phyloP scores from a whole-genome alignment of 2,797 vertebrate species.

The Dicrostonyx torquatus region DNA sequence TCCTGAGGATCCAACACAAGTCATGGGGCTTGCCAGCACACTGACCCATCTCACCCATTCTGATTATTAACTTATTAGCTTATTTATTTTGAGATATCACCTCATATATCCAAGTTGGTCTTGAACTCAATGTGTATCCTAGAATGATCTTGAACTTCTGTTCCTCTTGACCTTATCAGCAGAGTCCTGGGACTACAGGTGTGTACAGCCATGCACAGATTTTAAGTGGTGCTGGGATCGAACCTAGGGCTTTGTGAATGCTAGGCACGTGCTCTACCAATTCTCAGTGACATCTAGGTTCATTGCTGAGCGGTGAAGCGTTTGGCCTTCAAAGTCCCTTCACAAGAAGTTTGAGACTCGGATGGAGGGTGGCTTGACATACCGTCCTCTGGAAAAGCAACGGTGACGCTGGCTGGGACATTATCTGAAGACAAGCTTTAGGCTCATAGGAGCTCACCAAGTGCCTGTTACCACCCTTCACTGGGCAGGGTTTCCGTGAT shows the following conservation, averaged over 20 bases:
- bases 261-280: background rate
- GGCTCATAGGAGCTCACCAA: background rate
- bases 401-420: background rate
- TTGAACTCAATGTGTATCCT: background rate
- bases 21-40: background rate
- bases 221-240: background rate
- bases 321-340: background rate
- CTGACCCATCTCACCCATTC: background rate
- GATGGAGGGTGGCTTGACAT: background rate
- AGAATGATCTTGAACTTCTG: background rate
- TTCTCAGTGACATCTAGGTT: background rate
- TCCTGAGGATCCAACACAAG: background rate
- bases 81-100: background rate
- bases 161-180: background rate
- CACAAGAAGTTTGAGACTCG: background rate
- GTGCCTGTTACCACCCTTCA: too few species aligned
- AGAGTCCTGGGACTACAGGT: background rate
- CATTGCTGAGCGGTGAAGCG: background rate
- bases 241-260: background rate
- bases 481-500: rapidly evolving
- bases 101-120: background rate
- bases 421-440: background rate
- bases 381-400: background rate
- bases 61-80: background rate
- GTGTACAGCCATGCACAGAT: too few species aligned